These are phyloP conservation scores for Numenius arquata DNA, from an alignment of 2,113 vertebrate genomes.

Conservation along the genomic window DNA sequence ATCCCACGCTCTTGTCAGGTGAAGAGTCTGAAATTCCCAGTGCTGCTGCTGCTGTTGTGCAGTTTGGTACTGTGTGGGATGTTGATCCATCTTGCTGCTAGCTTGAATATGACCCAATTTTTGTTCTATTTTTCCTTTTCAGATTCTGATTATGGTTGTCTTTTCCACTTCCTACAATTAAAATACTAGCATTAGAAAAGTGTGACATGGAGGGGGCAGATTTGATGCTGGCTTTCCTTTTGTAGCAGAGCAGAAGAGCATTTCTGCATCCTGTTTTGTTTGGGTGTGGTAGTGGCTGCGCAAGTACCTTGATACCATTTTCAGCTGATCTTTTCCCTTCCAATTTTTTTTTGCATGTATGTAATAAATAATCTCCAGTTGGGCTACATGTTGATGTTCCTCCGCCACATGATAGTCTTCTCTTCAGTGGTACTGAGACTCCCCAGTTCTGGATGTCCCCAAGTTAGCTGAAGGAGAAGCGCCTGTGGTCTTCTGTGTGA, in stretches of 20 bases:
- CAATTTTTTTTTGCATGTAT: neutral
- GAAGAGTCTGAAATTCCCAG: slow-evolving; percentile 38
- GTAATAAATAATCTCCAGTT: neutral
- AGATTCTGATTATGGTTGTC: neutral
- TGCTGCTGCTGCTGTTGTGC: slow-evolving; percentile 37
- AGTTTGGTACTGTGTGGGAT: slow-evolving; percentile 29
- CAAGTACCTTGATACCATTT: neutral
- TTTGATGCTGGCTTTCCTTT: neutral
- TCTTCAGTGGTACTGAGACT: neutral
- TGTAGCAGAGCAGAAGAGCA: neutral
- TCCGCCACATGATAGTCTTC: neutral
- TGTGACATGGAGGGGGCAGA: neutral
- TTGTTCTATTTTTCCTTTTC: slow-evolving; percentile 45
- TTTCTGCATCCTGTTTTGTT: neutral
- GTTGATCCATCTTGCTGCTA: slow-evolving; percentile 22
- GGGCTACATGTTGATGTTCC: neutral
- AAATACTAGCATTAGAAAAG: slow-evolving; percentile 7
- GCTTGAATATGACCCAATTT: slow-evolving; percentile 52
- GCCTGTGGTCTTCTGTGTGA: neutral
- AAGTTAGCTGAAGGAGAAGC: neutral
- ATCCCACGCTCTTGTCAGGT: slow-evolving; percentile 45
- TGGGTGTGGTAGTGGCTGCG: neutral
- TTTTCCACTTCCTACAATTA: neutral
- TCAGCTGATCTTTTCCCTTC: neutral
- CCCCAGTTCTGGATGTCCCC: neutral